Percentiles rank a stretch among this genome's conserved stretches.
Evolutionary conservation across 1,140 invertebrate genomes (phyloP).

Genomic region (Drosophila novamexicana): DNA sequence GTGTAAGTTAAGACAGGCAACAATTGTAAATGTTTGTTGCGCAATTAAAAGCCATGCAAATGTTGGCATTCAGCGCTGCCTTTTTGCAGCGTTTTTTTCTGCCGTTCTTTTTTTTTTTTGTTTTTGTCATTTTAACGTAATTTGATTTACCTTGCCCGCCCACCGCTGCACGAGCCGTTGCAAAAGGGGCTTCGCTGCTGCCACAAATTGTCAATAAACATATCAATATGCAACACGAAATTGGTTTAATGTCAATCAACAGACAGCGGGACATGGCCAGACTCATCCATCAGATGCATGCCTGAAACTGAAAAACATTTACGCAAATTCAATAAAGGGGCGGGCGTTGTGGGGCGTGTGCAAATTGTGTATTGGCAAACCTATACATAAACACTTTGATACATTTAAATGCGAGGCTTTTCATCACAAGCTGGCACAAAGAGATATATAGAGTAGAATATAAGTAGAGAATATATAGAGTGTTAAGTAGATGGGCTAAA

Average conservation of each 20-base stretch:
- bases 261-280: conserved; percentile 22
- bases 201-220: conserved; percentile 72
- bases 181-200: conserved; percentile 16
- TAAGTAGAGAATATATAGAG: too few relatives aligned
- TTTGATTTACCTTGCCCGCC: conserved; percentile 72
- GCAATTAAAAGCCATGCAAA: conserved; percentile 73
- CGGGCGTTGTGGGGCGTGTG: neutral
- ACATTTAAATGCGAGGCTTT: conserved; percentile 2
- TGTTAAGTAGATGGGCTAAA: too few relatives aligned
- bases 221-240: conserved; percentile 71
- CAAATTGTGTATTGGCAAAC: conserved; percentile 34
- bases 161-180: conserved; percentile 1
- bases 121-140: conserved; percentile 52
- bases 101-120: too few relatives aligned
- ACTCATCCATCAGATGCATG: conserved; percentile 43
- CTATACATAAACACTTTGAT: conserved; percentile 21
- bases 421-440: neutral
- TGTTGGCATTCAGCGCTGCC: conserved; percentile 46
- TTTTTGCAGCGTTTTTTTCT: conserved; percentile 36
- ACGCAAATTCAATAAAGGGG: conserved; percentile 40
- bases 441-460: neutral
- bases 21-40: conserved; percentile 81
- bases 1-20: conserved; percentile 76
- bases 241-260: conserved; percentile 74
- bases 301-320: conserved; percentile 39